Conservation (phyloP, 2,797 vertebrate genomes). For the Aldrovandia affinis region DNA sequence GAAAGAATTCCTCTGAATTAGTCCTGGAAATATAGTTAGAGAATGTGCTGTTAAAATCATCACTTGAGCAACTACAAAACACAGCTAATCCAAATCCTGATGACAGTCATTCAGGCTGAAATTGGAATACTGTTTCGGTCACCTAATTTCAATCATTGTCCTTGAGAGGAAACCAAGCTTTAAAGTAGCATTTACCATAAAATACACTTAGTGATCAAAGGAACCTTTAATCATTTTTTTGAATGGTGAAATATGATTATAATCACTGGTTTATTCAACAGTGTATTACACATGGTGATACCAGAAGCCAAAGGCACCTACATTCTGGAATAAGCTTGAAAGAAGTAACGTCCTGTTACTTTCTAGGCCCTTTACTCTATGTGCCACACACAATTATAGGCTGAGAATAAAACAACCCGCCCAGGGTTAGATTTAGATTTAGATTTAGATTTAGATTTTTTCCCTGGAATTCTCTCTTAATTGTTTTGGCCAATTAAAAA, state of each 20-base stretch:
- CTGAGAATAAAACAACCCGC: not conserved
- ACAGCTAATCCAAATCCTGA: not conserved
- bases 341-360: not conserved
- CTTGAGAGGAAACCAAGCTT: not conserved
- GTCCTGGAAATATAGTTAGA: not conserved
- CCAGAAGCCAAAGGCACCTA: not conserved
- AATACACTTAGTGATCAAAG: constrained; percentile 2
- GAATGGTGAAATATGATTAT: constrained; percentile 3
- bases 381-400: not conserved
- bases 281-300: not conserved
- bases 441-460: not conserved
- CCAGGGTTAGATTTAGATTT: no score
- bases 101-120: not conserved
- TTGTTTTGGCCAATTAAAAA: not conserved
- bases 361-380: not conserved
- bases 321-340: not conserved
- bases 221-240: not conserved
- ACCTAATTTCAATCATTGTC: constrained; percentile 6
- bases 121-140: not conserved
- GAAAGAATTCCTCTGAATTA: not conserved
- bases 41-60: not conserved
- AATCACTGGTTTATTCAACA: not conserved
- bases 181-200: not conserved
- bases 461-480: not conserved
- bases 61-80: not conserved